Evolutionary conservation across 2,888 invertebrate genomes (phyloP).

Genomic region (Gari tellinella): DNA sequence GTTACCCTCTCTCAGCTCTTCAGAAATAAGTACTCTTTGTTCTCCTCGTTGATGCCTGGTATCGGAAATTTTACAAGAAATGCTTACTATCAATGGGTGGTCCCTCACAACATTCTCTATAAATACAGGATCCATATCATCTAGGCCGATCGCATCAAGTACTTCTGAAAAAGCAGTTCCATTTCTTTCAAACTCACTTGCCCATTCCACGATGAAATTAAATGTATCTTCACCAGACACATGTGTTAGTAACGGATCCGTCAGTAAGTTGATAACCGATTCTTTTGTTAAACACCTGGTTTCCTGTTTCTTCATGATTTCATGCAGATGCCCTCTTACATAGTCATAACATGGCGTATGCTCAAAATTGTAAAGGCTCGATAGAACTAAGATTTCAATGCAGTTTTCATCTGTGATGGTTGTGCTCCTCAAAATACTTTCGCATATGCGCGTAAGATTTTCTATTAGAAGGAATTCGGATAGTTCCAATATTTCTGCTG

Average conservation of each 20-base stretch:
- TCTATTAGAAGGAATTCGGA: constrained; percentile 42
- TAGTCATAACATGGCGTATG: constrained; percentile 12
- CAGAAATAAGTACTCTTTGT: no score
- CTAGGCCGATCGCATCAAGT: constrained; percentile 4
- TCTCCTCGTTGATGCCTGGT: no score
- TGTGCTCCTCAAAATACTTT: constrained; percentile 10
- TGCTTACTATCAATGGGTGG: constrained; percentile 1
- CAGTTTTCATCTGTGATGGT: constrained; percentile 17
- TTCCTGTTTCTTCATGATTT: constrained; percentile 3
- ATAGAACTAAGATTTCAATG: constrained; percentile 16
- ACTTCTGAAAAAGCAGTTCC: not conserved
- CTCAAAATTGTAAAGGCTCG: constrained; percentile 24
- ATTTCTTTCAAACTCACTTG: not conserved
- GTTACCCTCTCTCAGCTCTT: no score
- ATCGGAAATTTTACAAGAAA: not conserved
- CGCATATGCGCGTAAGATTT: constrained; percentile 31
- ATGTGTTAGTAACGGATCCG: constrained; percentile 14
- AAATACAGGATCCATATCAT: not conserved
- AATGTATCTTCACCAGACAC: constrained; percentile 12
- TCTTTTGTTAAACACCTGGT: constrained; percentile 19
- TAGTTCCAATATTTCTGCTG: constrained; percentile 18
- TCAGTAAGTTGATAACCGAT: constrained; percentile 18
- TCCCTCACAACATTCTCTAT: constrained; percentile 6
- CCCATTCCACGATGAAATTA: constrained; percentile 21
- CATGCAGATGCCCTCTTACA: constrained; percentile 10